These are phyloP conservation scores for Metallyticus violacea DNA, from an alignment of 2,888 invertebrate genomes.

Conservation along the genomic window DNA sequence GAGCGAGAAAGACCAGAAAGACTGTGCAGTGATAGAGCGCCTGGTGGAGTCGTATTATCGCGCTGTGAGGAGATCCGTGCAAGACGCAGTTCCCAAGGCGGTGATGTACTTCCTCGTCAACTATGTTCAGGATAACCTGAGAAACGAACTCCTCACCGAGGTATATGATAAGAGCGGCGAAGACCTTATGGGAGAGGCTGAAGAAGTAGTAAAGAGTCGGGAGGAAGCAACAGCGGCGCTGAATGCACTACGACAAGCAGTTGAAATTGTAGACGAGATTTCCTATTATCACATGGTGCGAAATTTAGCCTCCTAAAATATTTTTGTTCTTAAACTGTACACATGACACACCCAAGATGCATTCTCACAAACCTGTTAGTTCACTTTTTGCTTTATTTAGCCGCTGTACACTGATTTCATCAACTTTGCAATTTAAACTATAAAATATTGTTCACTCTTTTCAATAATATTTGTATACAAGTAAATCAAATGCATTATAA, in stretches of 20 bases:
- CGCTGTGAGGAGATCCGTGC: conserved; percentile 61
- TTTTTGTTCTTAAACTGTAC: no score
- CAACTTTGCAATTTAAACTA: no score
- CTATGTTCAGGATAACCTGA: conserved; percentile 59
- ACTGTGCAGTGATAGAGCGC: conserved; percentile 58
- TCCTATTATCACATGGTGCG: background rate
- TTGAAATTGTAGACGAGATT: background rate
- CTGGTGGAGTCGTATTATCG: conserved; percentile 61
- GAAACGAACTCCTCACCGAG: conserved; percentile 60
- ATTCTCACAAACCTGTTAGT: no score
- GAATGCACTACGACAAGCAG: background rate
- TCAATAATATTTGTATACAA: no score
- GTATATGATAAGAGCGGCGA: conserved; percentile 59
- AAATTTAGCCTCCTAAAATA: background rate
- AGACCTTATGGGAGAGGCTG: conserved; percentile 57
- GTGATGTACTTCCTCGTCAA: conserved; percentile 67
- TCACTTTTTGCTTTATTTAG: no score
- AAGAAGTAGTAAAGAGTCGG: conserved; percentile 56
- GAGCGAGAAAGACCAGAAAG: conserved; percentile 51
- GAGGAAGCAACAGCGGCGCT: conserved; percentile 44
- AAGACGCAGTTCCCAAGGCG: conserved; percentile 63
- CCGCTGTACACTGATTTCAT: no score
- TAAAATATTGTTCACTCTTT: no score
- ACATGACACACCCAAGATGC: no score
- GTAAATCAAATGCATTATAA: no score